These are phyloP conservation scores for Reticulitermes speratus DNA, from an alignment of 1,140 invertebrate genomes.

Conservation along the genomic window DNA sequence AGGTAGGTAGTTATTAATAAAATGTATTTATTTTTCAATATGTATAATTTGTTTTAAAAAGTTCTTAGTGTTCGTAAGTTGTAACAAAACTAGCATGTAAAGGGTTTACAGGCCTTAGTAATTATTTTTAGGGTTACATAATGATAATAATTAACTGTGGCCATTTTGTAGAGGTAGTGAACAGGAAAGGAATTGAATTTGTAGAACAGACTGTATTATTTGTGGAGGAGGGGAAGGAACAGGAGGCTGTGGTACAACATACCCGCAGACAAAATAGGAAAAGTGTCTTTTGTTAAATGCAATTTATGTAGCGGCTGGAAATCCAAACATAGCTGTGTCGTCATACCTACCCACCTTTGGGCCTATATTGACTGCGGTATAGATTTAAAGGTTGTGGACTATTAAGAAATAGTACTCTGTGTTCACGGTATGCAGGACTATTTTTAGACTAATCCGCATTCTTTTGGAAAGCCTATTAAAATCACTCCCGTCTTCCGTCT, in stretches of 20 bases:
- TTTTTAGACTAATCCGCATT: too few relatives aligned
- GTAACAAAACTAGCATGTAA: background rate
- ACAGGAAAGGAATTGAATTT: background rate
- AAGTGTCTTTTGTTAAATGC: background rate
- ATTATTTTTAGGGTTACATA: background rate
- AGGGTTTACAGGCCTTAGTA: background rate
- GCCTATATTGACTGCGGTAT: background rate
- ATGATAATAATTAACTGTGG: background rate
- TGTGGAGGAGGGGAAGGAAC: background rate
- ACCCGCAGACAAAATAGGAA: background rate
- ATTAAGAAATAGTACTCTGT: background rate
- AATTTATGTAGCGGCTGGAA: slow-evolving; percentile 7
- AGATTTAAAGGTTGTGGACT: background rate
- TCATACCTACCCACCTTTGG: background rate
- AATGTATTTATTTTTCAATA: too few relatives aligned
- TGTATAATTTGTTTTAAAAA: too few relatives aligned
- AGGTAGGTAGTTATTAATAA: too few relatives aligned
- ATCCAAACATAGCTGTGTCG: background rate
- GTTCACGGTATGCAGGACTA: background rate
- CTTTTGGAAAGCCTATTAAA: too few relatives aligned
- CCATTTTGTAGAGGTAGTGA: background rate
- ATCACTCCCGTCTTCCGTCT: too few relatives aligned
- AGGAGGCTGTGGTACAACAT: background rate
- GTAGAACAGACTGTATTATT: background rate
- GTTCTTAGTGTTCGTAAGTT: too few relatives aligned